Percentiles rank a stretch among this genome's conserved stretches.
Evolutionary conservation across 2,113 vertebrate species (phyloP).

Genomic region (Axis porcinus): DNA sequence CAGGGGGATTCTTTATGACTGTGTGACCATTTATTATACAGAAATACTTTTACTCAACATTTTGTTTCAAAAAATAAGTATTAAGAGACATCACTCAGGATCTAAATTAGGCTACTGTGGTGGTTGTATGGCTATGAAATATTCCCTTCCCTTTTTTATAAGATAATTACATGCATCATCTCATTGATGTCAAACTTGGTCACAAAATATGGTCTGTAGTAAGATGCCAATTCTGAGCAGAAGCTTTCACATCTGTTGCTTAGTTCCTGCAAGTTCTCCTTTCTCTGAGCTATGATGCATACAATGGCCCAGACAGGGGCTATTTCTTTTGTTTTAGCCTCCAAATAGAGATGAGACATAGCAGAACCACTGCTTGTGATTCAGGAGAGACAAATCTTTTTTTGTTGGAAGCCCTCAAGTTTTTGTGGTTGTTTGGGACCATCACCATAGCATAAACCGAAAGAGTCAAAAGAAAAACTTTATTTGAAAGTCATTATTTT

Average conservation of each 20-base stretch:
- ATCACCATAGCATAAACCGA: not conserved
- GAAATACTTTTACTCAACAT: not conserved
- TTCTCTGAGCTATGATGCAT: not conserved
- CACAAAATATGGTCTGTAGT: not conserved
- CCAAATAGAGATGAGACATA: not conserved
- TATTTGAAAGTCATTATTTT: not conserved
- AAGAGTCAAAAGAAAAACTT: not conserved
- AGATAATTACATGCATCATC: not conserved
- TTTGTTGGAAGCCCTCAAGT: not conserved
- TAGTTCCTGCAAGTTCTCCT: not conserved
- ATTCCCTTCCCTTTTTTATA: not conserved
- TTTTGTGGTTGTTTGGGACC: not conserved
- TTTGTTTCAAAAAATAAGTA: not conserved
- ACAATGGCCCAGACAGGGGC: not conserved
- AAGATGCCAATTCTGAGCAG: not conserved
- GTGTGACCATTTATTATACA: not conserved
- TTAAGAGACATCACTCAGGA: not conserved
- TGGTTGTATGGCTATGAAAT: not conserved
- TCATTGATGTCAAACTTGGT: not conserved
- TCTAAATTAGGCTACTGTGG: not conserved
- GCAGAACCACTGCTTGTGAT: not conserved
- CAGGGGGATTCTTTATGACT: not conserved
- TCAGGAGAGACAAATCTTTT: not conserved
- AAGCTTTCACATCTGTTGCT: not conserved
- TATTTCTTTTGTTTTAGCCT: not conserved